Percentiles rank a stretch among this genome's conserved stretches.
phyloP scores from a whole-genome alignment of 1,140 invertebrate genomes.

The Trichogramma pretiosum region DNA sequence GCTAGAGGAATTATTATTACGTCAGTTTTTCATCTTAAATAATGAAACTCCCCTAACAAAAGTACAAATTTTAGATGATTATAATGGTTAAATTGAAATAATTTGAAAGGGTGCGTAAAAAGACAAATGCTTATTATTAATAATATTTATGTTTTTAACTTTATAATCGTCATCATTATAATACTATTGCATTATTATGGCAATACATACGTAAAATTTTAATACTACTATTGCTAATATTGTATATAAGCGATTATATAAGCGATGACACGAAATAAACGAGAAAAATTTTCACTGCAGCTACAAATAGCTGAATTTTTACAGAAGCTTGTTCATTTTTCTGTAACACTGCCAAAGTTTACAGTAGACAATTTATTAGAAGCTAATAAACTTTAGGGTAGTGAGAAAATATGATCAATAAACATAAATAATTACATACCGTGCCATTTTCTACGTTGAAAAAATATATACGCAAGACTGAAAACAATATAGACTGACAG shows the following conservation, averaged over 20 bases:
- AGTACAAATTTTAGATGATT: slow-evolving; percentile 42
- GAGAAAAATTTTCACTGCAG: too few relatives aligned
- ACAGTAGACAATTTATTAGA: too few relatives aligned
- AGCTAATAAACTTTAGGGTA: slow-evolving; percentile 9
- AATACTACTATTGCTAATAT: slow-evolving; percentile 33
- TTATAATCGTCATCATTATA: too few relatives aligned
- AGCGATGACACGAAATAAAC: too few relatives aligned
- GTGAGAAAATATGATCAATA: not conserved
- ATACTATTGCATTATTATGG: too few relatives aligned
- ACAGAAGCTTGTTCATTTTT: too few relatives aligned
- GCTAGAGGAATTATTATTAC: too few relatives aligned
- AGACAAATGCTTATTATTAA: slow-evolving; percentile 32
- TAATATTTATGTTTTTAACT: slow-evolving; percentile 21
- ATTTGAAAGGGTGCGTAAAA: slow-evolving; percentile 22
- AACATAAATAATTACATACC: slow-evolving; percentile 10
- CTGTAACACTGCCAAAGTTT: too few relatives aligned
- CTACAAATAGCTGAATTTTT: too few relatives aligned
- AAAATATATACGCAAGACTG: not conserved
- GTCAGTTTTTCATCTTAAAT: too few relatives aligned
- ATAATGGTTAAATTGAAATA: slow-evolving; percentile 13
- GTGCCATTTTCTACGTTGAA: slow-evolving; percentile 12
- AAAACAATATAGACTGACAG: slow-evolving; percentile 22
- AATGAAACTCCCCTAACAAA: slow-evolving; percentile 43
- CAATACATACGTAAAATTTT: slow-evolving; percentile 36
- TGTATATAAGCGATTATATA: too few relatives aligned